A percentile compares a stretch with the other conserved stretches of the same genome.
phyloP scores from a whole-genome alignment of 2,888 invertebrate genomes.

The Chrysomela aeneicollis region DNA sequence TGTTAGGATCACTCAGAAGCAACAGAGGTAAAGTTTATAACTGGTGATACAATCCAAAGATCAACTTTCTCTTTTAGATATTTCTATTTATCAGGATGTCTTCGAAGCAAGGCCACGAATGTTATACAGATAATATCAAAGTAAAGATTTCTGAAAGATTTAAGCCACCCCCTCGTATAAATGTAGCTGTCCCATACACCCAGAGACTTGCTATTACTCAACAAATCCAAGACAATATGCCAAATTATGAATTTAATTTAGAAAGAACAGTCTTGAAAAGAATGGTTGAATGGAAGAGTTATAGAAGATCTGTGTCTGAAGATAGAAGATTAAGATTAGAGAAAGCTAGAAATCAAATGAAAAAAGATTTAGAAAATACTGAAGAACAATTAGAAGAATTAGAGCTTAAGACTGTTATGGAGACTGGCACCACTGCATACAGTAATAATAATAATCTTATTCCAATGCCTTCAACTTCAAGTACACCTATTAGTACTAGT shows the following conservation, averaged over 20 bases:
- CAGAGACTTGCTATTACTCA: constrained; percentile 65
- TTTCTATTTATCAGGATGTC: constrained; percentile 45
- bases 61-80: background rate
- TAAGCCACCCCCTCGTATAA: constrained; percentile 78
- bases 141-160: constrained; percentile 90
- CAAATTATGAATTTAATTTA: constrained; percentile 76
- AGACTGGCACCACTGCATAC: constrained; percentile 32
- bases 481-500: constrained; percentile 25
- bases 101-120: constrained; percentile 48
- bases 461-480: constrained; percentile 23
- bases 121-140: constrained; percentile 84
- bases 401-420: constrained; percentile 38
- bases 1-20: background rate
- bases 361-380: constrained; percentile 38
- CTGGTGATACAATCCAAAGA: background rate
- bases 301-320: constrained; percentile 69
- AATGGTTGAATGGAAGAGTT: constrained; percentile 74
- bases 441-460: constrained; percentile 26
- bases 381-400: constrained; percentile 40
- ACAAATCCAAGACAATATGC: constrained; percentile 65
- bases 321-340: constrained; percentile 65
- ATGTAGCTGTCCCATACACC: constrained; percentile 67
- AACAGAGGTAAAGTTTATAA: background rate
- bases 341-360: constrained; percentile 61
- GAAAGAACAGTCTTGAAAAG: constrained; percentile 77